These are phyloP conservation scores for Amblyornis subalaris DNA, from an alignment of 2,113 vertebrate species.

Conservation along the genomic window DNA sequence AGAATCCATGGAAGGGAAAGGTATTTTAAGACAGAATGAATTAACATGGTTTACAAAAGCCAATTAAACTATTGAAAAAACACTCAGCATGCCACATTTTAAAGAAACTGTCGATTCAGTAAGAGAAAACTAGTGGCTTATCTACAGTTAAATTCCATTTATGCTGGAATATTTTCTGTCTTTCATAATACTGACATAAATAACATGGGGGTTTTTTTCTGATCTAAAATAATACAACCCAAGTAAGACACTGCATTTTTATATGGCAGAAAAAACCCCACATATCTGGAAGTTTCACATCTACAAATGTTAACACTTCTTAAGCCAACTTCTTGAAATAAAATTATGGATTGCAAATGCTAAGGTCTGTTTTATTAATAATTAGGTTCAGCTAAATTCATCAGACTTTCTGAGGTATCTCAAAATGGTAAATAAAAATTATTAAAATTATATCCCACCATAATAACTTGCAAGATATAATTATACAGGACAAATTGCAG, in stretches of 20 bases:
- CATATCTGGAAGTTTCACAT: not conserved
- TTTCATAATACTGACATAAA: not conserved
- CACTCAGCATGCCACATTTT: not conserved
- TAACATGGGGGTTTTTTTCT: not conserved
- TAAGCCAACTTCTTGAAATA: not conserved
- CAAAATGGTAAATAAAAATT: not conserved
- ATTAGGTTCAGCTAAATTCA: not conserved
- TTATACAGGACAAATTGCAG: not conserved
- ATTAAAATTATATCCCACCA: not conserved
- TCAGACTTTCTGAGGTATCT: not conserved
- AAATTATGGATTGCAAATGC: not conserved
- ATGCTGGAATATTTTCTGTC: not conserved
- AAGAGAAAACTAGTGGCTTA: not conserved
- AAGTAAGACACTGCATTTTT: not conserved
- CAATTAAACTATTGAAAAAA: not conserved
- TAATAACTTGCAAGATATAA: not conserved
- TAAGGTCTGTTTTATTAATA: not conserved
- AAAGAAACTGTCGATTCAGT: not conserved
- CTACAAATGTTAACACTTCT: not conserved
- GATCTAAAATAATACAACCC: not conserved
- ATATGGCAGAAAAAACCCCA: not conserved
- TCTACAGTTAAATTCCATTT: not conserved
- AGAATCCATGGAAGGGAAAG: not conserved
- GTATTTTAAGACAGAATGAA: not conserved
- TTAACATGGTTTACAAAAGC: not conserved